phyloP scores from a whole-genome alignment of 2,113 vertebrate species.

The Anarrhichthys ocellatus region DNA sequence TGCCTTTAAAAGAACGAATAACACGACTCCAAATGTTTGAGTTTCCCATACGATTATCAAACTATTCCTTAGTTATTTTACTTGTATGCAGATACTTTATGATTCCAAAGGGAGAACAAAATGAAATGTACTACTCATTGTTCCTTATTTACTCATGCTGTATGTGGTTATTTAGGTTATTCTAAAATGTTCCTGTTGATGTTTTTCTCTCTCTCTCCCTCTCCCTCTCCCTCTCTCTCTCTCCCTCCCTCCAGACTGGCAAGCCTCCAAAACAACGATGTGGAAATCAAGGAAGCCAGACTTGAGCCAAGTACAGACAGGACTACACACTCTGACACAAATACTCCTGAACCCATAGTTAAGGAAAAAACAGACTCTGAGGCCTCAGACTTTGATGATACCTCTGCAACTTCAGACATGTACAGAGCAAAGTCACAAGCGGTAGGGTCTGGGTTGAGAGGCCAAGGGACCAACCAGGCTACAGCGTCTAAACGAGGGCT shows the following conservation, averaged over 20 bases:
- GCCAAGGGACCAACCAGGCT: slow-evolving; percentile 28
- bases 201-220: slow-evolving; percentile 26
- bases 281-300: slow-evolving; percentile 51
- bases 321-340: slow-evolving; percentile 8
- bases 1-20: neutral
- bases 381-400: slow-evolving; percentile 39
- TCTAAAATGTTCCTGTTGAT: slow-evolving; percentile 12
- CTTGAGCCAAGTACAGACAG: slow-evolving; percentile 37
- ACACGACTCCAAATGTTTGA: neutral
- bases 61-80: neutral
- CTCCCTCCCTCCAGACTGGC: slow-evolving; percentile 59
- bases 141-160: neutral
- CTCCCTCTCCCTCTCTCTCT: slow-evolving; percentile 17
- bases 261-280: slow-evolving; percentile 59
- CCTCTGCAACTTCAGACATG: slow-evolving; percentile 63
- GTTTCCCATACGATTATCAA: neutral
- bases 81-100: neutral
- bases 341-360: slow-evolving; percentile 19
- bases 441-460: slow-evolving; percentile 22
- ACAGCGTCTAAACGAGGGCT: slow-evolving; percentile 34
- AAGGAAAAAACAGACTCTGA: slow-evolving; percentile 45
- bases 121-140: neutral
- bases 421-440: slow-evolving; percentile 52
- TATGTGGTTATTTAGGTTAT: neutral
- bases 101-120: neutral